Base-by-base conservation (phyloP, 1,140 invertebrate genomes). In the Chymomyza costata region DNA sequence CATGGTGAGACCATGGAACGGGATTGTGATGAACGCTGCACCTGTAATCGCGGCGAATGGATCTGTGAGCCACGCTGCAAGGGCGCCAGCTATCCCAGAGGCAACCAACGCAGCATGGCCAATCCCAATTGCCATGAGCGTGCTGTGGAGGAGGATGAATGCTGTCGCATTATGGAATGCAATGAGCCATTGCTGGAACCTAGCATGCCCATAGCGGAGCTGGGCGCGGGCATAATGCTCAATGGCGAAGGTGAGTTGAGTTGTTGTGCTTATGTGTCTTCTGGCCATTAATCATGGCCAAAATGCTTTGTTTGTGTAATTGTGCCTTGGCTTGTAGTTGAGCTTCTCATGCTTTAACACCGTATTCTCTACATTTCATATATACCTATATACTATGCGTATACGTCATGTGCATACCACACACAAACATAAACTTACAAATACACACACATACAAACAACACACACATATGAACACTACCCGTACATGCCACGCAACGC, bases 51-150 rank as follows among this genome's bases (percentile, higher is more conserved):
- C 10, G 92, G 92, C 5, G 86, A 86, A 38, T 89, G 88, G 73
- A 87, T 91, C 54, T 94, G 93, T 71, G 86, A 88, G n/a, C 90
- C 92, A 0, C 84, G 91, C 15, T 94, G 93, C 70, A 81, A 83
- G 21, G 86, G 86, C 8, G 89, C 90, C 2, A 91, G 88, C 35
- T 88, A 93, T 50, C 87, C 89, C 46, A 87, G 89, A 2, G 91
- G 91, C 17, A 87, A 88, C 68, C 25, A 87, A 87, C 73, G 87
- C 87, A 49, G 86, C 55, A 67, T 89, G 41, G 87, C 88, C 21
- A 93, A 95, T 87, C 90, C 92, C 1, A 84, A 91, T 15, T 96
- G 95, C 71, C 87, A 88, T 32, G 93, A 94, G 59, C 87, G 89
- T 6, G 58, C 87, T 6, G 87, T 89, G 8, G 90, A 91, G 28